Percentiles rank a stretch among this genome's conserved stretches.
Conservation (phyloP, 2,888 invertebrate species). For the Caradrina kadenii region DNA sequence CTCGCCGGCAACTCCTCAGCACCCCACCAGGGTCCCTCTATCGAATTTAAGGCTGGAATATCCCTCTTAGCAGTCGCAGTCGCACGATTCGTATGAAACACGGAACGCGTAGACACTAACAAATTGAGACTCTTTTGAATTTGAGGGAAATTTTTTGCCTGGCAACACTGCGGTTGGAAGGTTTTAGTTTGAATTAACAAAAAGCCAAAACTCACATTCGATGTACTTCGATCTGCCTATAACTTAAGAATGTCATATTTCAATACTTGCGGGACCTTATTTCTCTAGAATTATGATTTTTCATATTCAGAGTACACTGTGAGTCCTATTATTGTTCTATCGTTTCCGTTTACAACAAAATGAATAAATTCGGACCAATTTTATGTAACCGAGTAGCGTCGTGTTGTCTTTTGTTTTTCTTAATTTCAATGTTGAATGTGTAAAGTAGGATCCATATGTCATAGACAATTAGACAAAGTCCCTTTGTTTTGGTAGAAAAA, state of each 20-base stretch:
- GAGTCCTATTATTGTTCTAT: conserved; percentile 28
- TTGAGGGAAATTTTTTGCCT: conserved; percentile 41
- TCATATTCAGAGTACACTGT: conserved; percentile 43
- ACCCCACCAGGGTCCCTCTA: conserved; percentile 74
- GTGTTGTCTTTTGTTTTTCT: conserved; percentile 66
- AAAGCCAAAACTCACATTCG: conserved; percentile 54
- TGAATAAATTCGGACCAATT: conserved; percentile 87
- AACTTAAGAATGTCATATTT: conserved; percentile 40
- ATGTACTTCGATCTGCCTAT: conserved; percentile 52
- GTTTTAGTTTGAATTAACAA: conserved; percentile 48
- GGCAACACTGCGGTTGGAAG: conserved; percentile 35
- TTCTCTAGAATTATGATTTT: conserved; percentile 47
- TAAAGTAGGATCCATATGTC: conserved; percentile 59
- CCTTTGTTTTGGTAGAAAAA: conserved; percentile 37
- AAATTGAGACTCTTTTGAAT: conserved; percentile 52
- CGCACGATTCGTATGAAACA: conserved; percentile 84
- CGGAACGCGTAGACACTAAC: conserved; percentile 53
- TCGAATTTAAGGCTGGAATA: conserved; percentile 79
- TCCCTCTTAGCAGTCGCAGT: conserved; percentile 83
- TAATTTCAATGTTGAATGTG: conserved; percentile 73
- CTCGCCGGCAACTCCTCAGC: conserved; percentile 91
- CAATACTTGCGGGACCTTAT: conserved; percentile 45
- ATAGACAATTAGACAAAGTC: conserved; percentile 42
- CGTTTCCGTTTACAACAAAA: conserved; percentile 65
- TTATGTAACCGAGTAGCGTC: conserved; percentile 83